Percentiles rank a stretch among this genome's conserved stretches.
Evolutionary conservation across 2,797 vertebrate genomes (phyloP).

Genomic region (Pseudochirops corinnae): DNA sequence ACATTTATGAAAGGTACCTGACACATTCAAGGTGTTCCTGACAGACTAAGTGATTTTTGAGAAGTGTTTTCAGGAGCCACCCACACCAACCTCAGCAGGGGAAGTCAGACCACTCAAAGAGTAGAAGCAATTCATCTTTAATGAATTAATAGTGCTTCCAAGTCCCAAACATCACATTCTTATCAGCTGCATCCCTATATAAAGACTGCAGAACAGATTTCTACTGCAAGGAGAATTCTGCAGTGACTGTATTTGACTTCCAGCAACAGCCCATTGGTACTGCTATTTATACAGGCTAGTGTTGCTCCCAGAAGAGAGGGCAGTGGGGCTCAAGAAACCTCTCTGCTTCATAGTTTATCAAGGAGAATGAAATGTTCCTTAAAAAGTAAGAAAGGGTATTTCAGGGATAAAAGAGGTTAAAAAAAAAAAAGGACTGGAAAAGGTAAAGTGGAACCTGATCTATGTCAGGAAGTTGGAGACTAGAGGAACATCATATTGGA

Average conservation of each 20-base stretch:
- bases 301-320: background rate
- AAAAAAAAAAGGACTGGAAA: background rate
- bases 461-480: background rate
- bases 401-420: background rate
- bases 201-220: background rate
- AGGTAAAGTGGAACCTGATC: background rate
- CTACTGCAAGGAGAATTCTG: background rate
- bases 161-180: background rate
- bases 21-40: background rate
- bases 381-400: background rate
- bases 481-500: background rate
- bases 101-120: background rate
- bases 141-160: background rate
- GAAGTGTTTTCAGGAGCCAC: background rate
- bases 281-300: background rate
- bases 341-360: background rate
- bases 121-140: background rate
- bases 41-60: background rate
- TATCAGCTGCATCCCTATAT: background rate
- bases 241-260: background rate
- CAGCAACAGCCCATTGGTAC: background rate
- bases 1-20: background rate
- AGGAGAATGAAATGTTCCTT: background rate
- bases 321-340: background rate
- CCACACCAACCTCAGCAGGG: background rate